These are phyloP conservation scores for Elymnias hypermnestra DNA, from an alignment of 1,140 invertebrate species.

Conservation along the genomic window DNA sequence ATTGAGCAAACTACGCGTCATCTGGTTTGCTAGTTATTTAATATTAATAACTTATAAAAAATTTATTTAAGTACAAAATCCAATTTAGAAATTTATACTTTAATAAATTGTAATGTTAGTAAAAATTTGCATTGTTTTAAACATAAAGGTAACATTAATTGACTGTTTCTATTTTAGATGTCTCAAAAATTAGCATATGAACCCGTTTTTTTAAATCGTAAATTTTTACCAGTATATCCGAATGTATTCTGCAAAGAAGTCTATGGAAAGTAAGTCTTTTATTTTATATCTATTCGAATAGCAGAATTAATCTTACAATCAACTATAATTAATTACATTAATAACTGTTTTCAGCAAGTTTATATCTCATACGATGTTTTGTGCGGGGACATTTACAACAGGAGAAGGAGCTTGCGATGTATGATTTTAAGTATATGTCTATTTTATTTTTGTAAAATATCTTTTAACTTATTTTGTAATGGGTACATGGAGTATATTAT, in stretches of 20 bases:
- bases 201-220: slow-evolving; percentile 57
- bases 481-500: no score
- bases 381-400: slow-evolving; percentile 56
- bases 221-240: slow-evolving; percentile 53
- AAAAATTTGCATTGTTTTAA: no score
- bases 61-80: no score
- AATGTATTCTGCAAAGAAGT: slow-evolving; percentile 59
- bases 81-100: no score
- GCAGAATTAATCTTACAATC: not conserved
- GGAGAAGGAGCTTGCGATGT: slow-evolving; percentile 65
- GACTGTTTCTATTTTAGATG: slow-evolving; percentile 43
- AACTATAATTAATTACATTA: not conserved
- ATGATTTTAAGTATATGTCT: slow-evolving; percentile 12
- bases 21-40: no score
- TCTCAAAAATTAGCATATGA: slow-evolving; percentile 46
- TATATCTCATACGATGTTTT: slow-evolving; percentile 51
- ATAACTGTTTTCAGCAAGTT: slow-evolving; percentile 47
- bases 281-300: not conserved
- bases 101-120: no score
- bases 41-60: no score
- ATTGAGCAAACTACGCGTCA: no score
- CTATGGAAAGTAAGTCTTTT: slow-evolving; percentile 53
- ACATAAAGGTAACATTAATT: no score
- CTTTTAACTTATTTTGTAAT: no score
- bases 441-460: not conserved